Evolutionary conservation across 1,140 invertebrate genomes (phyloP), one percentile per base, ranked within the genome.

Genomic region (Cydia fagiglandana): DNA sequence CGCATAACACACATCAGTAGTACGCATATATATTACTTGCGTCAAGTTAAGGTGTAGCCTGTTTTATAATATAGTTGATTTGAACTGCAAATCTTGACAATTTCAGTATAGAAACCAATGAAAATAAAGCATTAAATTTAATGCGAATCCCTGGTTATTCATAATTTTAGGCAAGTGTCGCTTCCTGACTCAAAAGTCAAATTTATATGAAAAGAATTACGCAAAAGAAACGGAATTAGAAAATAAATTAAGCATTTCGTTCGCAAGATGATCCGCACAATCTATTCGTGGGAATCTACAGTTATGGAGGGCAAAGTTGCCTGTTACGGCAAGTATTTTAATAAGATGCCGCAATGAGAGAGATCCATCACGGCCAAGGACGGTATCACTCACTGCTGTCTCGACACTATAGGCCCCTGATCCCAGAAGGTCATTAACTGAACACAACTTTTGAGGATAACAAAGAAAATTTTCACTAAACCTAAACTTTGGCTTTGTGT

Each of bases 331-430:
- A 20, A 28, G 64, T 64, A 80, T 79, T 78, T 81, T 81, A 79
- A 80, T 81, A 81, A 80, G 75, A 79, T 77, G 56, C 64, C 73
- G 45, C 74, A 73, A 77, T 77, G 75, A 79, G 61, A 76, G 61
- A 70, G 77, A 83, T 85, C 78, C 81, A 83, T 86, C 81, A 86
- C 73, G 68, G 76, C 61, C 64, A 80, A 82, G 78, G 80, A 79
- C 76, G 77, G 74, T 81, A 85, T 85, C 84, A 82, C 76, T 86
- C 84, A 85, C 74, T 70, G 78, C 66, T 70, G 64, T 30, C 73
- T 74, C 78, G 47, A 79, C 76, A 76, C 77, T 78, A 80, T 75
- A 81, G 78, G 53, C 73, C 77, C 76, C 73, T 64, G 56, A 73
- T 81, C 13, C 78, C 70, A 61, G 73, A 64, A 75, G 80, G 77